Evolutionary conservation across 2,113 vertebrate genomes (phyloP), one percentile per base, ranked within the genome.

Genomic region (Martes martes): DNA sequence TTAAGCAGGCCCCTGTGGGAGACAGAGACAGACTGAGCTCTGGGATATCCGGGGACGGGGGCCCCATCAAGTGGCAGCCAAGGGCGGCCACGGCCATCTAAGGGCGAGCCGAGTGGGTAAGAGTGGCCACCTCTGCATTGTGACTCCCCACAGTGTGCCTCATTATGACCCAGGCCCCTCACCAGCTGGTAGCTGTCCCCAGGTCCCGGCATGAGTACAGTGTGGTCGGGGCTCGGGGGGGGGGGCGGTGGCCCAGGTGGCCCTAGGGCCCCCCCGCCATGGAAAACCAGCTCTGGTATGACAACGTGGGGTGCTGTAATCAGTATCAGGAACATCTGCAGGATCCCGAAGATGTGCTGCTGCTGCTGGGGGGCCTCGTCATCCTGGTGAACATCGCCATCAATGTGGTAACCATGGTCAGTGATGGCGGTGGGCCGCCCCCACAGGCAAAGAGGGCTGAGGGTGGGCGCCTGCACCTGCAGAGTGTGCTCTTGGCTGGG

Each of bases 331-430:
- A 95, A 83, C 83, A 59, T 52, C 31, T 82, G 52, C 97, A 95
- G 81, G 86, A 95, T 31, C 50, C 33, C 0, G 94, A 98, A 21
- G 93, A 97, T 84, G 69, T 94, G 47, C n/a, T 98, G 0, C 63
- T 98, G 14, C 88, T 98, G 47, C 94, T 98, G 69, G 94, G 97
- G 71, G 95, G 92, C 11, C 97, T 98, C 36, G 79, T 98, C 36
- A 47, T 98, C 69, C 76, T 98, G 28, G 92, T 98, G 81, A 97
- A 98, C 97, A 94, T 97, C 3, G 90, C 97, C 42, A 80, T 98
- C 88, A 98, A 98, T 7, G 0, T 97, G 85, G 73, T 93, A 33
- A 96, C 89, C 31, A 28, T 69, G 98, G 98, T 98, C 84, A 97
- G 97, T 97, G 81, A 61, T 23, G 69, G 55, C 0, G n/a, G 71